Percentiles rank a stretch among this genome's conserved stretches.
These are phyloP conservation scores for Scomber japonicus DNA, from an alignment of 2,113 vertebrate species.

Conservation along the genomic window DNA sequence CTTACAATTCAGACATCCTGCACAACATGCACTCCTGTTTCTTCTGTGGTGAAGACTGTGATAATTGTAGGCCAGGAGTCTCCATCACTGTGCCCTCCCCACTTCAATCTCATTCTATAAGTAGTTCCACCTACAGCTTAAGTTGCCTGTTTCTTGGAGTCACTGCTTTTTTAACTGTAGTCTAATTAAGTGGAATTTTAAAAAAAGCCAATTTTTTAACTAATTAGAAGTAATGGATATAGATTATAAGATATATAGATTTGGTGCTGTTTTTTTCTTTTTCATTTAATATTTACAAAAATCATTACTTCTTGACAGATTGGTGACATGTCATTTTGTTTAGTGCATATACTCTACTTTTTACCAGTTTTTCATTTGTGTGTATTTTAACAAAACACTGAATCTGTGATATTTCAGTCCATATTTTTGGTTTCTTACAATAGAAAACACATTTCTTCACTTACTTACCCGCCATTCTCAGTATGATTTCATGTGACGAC, in stretches of 20 bases:
- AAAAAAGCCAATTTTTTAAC: no score
- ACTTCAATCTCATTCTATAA: background rate
- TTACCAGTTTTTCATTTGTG: background rate
- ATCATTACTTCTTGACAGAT: background rate
- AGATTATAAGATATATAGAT: background rate
- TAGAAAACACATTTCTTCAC: conserved; percentile 1
- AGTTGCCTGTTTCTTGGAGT: conserved; percentile 40
- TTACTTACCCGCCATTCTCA: background rate
- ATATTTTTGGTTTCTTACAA: background rate
- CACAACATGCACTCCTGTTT: conserved; percentile 75
- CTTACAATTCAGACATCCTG: conserved; percentile 87
- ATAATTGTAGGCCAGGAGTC: conserved; percentile 70
- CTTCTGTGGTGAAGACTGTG: conserved; percentile 83
- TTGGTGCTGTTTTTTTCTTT: background rate
- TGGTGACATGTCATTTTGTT: background rate
- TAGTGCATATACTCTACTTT: conserved; percentile 2
- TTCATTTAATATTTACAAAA: background rate
- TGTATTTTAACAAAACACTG: background rate
- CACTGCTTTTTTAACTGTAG: conserved; percentile 7
- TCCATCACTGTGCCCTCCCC: conserved; percentile 11
- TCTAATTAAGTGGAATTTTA: background rate
- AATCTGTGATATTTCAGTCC: background rate
- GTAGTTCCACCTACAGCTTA: conserved; percentile 31
- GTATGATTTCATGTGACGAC: conserved; percentile 4
- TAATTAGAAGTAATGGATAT: background rate